These are phyloP conservation scores for Ambastaia sidthimunki DNA, from an alignment of 2,797 vertebrate genomes.

Conservation along the genomic window DNA sequence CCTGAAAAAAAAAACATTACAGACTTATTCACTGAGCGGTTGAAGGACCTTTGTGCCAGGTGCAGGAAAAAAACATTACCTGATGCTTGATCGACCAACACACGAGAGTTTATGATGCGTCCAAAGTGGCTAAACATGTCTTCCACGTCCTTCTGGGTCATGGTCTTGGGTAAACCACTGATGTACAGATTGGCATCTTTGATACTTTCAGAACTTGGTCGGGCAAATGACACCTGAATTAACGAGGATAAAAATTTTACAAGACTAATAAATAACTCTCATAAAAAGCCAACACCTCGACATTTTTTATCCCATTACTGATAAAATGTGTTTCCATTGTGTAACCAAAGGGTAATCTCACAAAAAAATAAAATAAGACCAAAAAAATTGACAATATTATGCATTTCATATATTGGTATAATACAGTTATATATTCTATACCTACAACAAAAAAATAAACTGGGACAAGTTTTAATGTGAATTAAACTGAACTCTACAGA, in stretches of 20 bases:
- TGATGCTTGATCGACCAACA: constrained; percentile 89
- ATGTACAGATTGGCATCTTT: constrained; percentile 91
- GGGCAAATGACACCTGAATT: constrained; percentile 85
- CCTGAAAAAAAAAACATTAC: constrained; percentile 71
- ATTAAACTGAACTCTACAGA: constrained; percentile 41
- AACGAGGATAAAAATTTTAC: constrained; percentile 41
- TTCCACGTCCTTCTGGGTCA: constrained; percentile 91
- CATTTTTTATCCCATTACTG: background rate
- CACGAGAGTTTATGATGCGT: constrained; percentile 87
- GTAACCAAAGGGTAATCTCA: background rate
- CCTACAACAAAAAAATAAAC: constrained; percentile 27
- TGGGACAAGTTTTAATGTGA: constrained; percentile 46
- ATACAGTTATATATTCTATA: constrained; percentile 39
- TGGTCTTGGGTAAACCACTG: constrained; percentile 86
- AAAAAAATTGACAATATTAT: constrained; percentile 24
- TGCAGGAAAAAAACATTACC: constrained; percentile 67
- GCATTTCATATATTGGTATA: constrained; percentile 38
- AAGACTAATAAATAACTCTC: background rate
- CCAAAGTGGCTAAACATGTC: constrained; percentile 88
- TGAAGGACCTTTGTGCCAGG: constrained; percentile 52
- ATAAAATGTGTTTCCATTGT: background rate
- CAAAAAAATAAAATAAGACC: constrained; percentile 20
- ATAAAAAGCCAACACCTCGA: background rate
- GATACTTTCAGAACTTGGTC: constrained; percentile 89
- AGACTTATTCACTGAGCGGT: background rate